phyloP scores from a whole-genome alignment of 1,140 invertebrate species.

The Drosophila saltans region DNA sequence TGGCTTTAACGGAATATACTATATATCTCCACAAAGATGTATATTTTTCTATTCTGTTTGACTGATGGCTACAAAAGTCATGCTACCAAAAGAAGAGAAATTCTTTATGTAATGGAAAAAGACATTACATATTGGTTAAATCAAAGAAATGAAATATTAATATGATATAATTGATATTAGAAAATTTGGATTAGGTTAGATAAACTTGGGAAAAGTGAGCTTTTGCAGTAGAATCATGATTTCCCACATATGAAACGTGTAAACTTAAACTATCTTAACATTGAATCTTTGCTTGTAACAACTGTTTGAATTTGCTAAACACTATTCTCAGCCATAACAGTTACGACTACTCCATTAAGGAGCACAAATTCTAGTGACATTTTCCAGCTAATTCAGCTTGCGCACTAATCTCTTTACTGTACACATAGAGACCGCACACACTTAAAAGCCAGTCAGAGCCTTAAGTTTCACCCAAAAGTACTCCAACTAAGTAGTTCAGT shows the following conservation, averaged over 20 bases:
- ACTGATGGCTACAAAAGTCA: conserved; percentile 47
- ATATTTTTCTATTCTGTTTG: conserved; percentile 19
- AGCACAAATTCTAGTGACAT: neutral
- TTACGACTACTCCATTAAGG: neutral
- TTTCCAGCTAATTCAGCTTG: conserved; percentile 10
- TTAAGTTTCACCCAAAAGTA: conserved; percentile 12
- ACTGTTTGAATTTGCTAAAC: neutral
- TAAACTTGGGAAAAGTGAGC: too few species aligned
- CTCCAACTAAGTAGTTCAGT: conserved; percentile 8
- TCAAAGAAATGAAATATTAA: neutral
- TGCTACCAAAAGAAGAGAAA: neutral
- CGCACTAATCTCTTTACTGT: neutral
- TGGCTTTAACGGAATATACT: conserved; percentile 47
- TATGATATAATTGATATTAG: neutral
- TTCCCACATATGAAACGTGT: too few species aligned
- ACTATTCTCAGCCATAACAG: neutral
- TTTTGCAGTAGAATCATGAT: too few species aligned
- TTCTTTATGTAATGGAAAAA: neutral
- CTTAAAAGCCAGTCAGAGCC: conserved; percentile 1
- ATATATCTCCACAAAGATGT: conserved; percentile 17
- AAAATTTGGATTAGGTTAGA: too few species aligned
- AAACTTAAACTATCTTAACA: neutral
- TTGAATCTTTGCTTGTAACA: neutral
- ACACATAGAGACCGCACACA: conserved; percentile 1
- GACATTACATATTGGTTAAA: neutral